phyloP scores from a whole-genome alignment of 2,888 invertebrate species.

The Yponomeuta malinellus region DNA sequence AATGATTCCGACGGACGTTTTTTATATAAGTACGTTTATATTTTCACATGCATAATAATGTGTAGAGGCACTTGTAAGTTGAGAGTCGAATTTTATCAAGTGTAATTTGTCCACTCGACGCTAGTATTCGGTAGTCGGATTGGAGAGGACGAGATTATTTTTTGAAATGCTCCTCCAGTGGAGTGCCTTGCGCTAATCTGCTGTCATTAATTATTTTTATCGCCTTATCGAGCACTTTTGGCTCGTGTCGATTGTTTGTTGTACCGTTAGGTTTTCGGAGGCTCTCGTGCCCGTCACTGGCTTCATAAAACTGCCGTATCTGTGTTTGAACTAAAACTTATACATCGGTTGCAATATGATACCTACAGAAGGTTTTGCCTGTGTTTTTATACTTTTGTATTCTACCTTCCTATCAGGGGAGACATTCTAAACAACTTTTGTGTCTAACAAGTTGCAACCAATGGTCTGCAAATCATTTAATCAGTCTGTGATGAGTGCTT shows the following conservation, averaged over 20 bases:
- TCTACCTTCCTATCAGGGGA: too few species aligned
- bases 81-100: constrained; percentile 17
- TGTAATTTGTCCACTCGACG: constrained; percentile 67
- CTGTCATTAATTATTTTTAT: constrained; percentile 75
- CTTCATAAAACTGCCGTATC: neutral
- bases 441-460: too few species aligned
- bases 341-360: too few species aligned
- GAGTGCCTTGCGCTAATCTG: constrained; percentile 71
- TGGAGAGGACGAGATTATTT: constrained; percentile 72
- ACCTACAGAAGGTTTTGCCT: neutral
- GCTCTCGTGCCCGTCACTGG: constrained; percentile 18
- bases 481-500: too few species aligned
- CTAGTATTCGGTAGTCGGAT: constrained; percentile 58
- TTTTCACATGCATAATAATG: constrained; percentile 10
- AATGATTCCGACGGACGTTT: neutral
- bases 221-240: constrained; percentile 69
- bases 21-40: neutral
- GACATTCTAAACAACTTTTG: too few species aligned
- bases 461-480: too few species aligned
- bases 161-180: constrained; percentile 72
- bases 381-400: neutral
- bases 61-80: constrained; percentile 11
- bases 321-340: too few species aligned
- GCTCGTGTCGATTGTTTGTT: constrained; percentile 53
- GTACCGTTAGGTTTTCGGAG: constrained; percentile 24